Evolutionary conservation across 2,888 invertebrate genomes (phyloP).

Genomic region (Aphidoletes aphidimyza): DNA sequence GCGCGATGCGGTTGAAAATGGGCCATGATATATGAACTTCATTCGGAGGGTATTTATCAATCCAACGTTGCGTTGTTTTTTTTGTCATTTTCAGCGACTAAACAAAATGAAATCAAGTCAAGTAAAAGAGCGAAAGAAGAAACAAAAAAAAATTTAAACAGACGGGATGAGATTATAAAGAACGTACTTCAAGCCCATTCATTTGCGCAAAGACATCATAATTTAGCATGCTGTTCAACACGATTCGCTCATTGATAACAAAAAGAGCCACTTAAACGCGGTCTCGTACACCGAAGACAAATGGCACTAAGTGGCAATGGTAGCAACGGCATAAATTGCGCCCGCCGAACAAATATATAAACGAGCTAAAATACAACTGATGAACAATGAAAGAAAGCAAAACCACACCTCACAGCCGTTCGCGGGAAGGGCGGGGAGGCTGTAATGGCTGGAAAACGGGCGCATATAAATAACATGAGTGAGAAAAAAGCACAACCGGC

Average conservation of each 20-base stretch:
- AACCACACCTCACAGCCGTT: not conserved
- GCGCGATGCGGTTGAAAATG: constrained; percentile 1
- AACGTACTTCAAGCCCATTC: constrained; percentile 38
- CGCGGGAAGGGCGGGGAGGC: no score
- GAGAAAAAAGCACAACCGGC: not conserved
- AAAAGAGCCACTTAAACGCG: constrained; percentile 37
- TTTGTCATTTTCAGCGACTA: not conserved
- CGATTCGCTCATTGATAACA: constrained; percentile 43
- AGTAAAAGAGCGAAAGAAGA: not conserved
- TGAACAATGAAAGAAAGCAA: not conserved
- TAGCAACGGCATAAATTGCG: constrained; percentile 27
- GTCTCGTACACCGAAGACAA: constrained; percentile 45
- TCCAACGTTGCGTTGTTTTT: not conserved
- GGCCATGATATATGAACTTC: constrained; percentile 18
- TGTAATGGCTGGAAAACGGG: no score
- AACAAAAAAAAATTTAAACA: not conserved
- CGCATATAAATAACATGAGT: not conserved
- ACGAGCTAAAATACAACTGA: constrained; percentile 9
- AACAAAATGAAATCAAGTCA: not conserved
- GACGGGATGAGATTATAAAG: not conserved
- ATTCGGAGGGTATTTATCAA: constrained; percentile 26
- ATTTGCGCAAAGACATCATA: constrained; percentile 41
- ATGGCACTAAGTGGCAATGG: constrained; percentile 35
- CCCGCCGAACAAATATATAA: not conserved
- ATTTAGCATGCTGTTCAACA: constrained; percentile 53